Evolutionary conservation across 2,888 invertebrate genomes (phyloP).

Genomic region (Boloria selene): DNA sequence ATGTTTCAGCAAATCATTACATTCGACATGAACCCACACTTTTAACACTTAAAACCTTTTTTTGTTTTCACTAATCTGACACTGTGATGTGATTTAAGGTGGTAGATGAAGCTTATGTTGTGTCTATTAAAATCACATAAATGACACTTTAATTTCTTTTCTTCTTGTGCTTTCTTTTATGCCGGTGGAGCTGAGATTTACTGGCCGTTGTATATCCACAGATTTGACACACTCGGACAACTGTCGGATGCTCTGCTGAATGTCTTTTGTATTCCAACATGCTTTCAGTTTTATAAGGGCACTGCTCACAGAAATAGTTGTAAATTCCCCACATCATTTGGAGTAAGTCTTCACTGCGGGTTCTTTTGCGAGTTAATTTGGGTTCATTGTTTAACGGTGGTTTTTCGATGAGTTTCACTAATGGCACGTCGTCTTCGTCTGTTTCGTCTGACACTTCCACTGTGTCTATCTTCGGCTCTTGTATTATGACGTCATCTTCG

Average conservation of each 20-base stretch:
- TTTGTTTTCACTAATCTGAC: constrained; percentile 11
- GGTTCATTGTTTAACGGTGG: constrained; percentile 8
- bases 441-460: constrained; percentile 70
- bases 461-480: constrained; percentile 69
- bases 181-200: constrained; percentile 50
- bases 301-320: constrained; percentile 58
- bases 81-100: constrained; percentile 55
- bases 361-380: constrained; percentile 32
- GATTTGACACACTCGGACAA: constrained; percentile 54
- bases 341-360: background rate
- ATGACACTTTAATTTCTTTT: constrained; percentile 57
- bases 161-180: constrained; percentile 59
- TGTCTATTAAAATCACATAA: constrained; percentile 63
- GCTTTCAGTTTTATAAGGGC: constrained; percentile 43
- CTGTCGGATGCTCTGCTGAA: constrained; percentile 39
- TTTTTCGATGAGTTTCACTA: constrained; percentile 54
- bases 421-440: constrained; percentile 68
- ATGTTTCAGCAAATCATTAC: constrained; percentile 38
- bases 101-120: constrained; percentile 64
- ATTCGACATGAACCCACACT: constrained; percentile 41
- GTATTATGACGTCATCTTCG: constrained; percentile 69
- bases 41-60: constrained; percentile 40
- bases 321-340: constrained; percentile 46
- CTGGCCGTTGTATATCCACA: constrained; percentile 62
- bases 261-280: constrained; percentile 46